A percentile compares a stretch with the other conserved stretches of the same genome.
Evolutionary conservation across 1,140 invertebrate genomes (phyloP).

Genomic region (Cotesia chilonis): DNA sequence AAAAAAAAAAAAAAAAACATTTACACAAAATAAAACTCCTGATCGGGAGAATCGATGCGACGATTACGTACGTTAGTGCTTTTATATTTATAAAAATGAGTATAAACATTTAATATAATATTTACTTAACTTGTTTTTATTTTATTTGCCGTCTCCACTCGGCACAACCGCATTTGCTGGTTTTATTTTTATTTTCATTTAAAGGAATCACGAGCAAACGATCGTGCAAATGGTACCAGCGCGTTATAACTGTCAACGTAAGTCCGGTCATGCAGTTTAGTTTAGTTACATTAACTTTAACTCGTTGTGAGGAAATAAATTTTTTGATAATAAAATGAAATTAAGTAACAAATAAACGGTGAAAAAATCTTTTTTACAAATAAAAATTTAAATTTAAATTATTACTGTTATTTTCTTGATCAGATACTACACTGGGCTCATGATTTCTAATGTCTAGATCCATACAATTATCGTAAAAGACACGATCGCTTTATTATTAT

Average conservation of each 20-base stretch:
- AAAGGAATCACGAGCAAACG: conserved; percentile 48
- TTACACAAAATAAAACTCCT: not conserved
- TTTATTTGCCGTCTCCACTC: conserved; percentile 16
- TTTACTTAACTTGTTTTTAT: conserved; percentile 38
- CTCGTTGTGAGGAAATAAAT: not conserved
- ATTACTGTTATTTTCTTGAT: not conserved
- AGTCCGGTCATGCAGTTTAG: conserved; percentile 39
- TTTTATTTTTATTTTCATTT: conserved; percentile 41
- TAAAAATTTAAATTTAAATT: not conserved
- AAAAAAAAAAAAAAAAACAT: not conserved
- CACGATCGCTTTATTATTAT: not conserved
- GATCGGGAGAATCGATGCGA: conserved; percentile 29
- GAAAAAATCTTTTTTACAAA: too few relatives aligned
- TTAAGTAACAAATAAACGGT: too few relatives aligned
- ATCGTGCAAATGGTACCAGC: conserved; percentile 49
- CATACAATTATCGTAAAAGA: conserved; percentile 6
- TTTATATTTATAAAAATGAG: too few relatives aligned
- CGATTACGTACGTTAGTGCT: conserved; percentile 48
- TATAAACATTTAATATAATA: conserved; percentile 22
- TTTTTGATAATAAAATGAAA: not conserved
- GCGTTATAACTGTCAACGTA: conserved; percentile 51
- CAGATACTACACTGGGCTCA: not conserved
- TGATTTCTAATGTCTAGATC: not conserved
- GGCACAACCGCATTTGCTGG: conserved; percentile 1
- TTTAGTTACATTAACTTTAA: not conserved